Evolutionary conservation across 2,797 vertebrate genomes (phyloP), one percentile per base, ranked within the genome.

Genomic region (Sebastes diaconus): DNA sequence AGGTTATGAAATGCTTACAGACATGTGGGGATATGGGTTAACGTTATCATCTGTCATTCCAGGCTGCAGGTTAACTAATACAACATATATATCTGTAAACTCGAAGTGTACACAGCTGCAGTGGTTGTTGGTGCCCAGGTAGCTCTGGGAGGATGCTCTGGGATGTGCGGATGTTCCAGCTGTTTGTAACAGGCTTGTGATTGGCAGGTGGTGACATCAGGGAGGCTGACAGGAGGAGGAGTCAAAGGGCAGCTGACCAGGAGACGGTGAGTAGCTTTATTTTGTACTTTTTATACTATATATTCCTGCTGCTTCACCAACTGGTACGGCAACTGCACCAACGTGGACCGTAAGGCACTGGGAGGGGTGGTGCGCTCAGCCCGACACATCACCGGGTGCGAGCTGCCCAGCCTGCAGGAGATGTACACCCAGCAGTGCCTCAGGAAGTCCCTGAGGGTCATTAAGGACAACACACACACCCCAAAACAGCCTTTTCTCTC

Each of bases 121-220:
- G 63, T 39, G 61, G 13, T 0, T 42, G 34, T 24, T 24, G 18
- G 25, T 67, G 3, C 3, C 14, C 20, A 22, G 66, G 6, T 50
- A 18, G 42, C 16, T 20, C 16, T 42, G 36, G 36, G 12, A 39
- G 36, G 36, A 39, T 39, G 36, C 36, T 39, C 36, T 39, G 2
- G 42, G 42, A 8, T 46, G 42, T 46, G 1, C 42, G 0, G 42
- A 46, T 46, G 42, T 18, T 46, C 6, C 42, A 46, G 42, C 16
- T 18, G 54, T 55, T 55, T 55, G 42, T 22, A 55, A 55, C 54
- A 24, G 54, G n/a, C 54, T 11, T 55, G 58, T 60, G 27, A 60
- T 18, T 46, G 60, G 24, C 90, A 99, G 98, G 94, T 92, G 65
- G 73, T 97, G 73, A 95, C 97, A 52, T 97, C 97, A 34, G 97